These are phyloP conservation scores for Eptesicus fuscus DNA, from an alignment of 2,113 vertebrate genomes.

Conservation along the genomic window DNA sequence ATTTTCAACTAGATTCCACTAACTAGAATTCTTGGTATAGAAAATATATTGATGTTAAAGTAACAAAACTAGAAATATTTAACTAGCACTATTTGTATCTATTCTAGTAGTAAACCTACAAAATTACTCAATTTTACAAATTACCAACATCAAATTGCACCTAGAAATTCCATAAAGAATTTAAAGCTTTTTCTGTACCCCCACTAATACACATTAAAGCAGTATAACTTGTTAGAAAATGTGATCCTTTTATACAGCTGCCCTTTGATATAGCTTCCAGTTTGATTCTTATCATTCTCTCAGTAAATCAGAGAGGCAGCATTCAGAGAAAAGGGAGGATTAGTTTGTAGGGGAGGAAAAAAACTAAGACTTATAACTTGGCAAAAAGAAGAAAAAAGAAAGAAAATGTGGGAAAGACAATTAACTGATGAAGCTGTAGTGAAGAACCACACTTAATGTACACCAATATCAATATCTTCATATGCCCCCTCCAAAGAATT, in stretches of 20 bases:
- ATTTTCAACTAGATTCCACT: neutral
- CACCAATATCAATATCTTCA: neutral
- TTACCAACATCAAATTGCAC: neutral
- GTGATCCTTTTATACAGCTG: neutral
- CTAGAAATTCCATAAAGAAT: neutral
- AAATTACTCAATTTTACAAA: neutral
- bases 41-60: neutral
- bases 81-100: neutral
- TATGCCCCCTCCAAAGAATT: neutral
- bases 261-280: too few species aligned
- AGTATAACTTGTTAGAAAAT: neutral
- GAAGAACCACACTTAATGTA: neutral
- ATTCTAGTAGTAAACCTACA: neutral
- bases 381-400: neutral
- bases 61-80: constrained; percentile 5
- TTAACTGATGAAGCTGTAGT: neutral
- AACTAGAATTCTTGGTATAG: neutral
- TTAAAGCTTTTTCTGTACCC: neutral
- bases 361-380: neutral
- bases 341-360: neutral
- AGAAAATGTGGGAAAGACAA: neutral
- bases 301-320: neutral
- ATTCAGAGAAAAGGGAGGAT: neutral
- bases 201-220: neutral
- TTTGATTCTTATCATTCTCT: neutral